Evolutionary conservation across 2,888 invertebrate species (phyloP).

Genomic region (Monochamus alternatus): DNA sequence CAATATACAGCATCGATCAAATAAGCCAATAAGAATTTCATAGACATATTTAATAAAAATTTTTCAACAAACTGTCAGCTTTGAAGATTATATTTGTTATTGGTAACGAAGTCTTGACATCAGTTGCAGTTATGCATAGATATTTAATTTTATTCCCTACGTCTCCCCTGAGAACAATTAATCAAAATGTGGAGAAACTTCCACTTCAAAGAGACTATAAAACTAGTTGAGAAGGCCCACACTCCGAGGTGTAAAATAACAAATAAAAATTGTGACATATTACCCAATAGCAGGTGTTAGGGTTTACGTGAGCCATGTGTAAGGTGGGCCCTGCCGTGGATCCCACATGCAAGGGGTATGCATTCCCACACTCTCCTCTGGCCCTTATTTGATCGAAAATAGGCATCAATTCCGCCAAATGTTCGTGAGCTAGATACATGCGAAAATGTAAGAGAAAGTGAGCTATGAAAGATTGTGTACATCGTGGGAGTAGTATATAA

Average conservation of each 20-base stretch:
- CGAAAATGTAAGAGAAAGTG: constrained; percentile 41
- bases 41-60: constrained; percentile 7
- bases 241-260: constrained; percentile 50
- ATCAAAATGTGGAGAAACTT: constrained; percentile 27
- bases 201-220: constrained; percentile 39
- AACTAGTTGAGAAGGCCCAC: constrained; percentile 58
- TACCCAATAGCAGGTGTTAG: constrained; percentile 85
- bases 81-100: no score
- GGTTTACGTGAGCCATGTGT: constrained; percentile 73
- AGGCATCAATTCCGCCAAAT: constrained; percentile 95
- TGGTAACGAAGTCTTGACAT: no score
- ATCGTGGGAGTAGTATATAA: constrained; percentile 17
- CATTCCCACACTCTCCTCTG: constrained; percentile 92
- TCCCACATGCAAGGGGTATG: constrained; percentile 91
- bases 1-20: constrained; percentile 39
- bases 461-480: constrained; percentile 33
- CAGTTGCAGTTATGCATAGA: no score
- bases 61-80: no score
- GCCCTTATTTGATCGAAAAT: constrained; percentile 95
- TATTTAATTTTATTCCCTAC: not conserved
- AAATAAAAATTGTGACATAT: constrained; percentile 61
- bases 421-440: constrained; percentile 85
- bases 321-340: constrained; percentile 80
- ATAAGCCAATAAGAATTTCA: constrained; percentile 30
- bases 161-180: constrained; percentile 30